Conservation (phyloP, 1,140 invertebrate species). For the Augochlora pura region DNA sequence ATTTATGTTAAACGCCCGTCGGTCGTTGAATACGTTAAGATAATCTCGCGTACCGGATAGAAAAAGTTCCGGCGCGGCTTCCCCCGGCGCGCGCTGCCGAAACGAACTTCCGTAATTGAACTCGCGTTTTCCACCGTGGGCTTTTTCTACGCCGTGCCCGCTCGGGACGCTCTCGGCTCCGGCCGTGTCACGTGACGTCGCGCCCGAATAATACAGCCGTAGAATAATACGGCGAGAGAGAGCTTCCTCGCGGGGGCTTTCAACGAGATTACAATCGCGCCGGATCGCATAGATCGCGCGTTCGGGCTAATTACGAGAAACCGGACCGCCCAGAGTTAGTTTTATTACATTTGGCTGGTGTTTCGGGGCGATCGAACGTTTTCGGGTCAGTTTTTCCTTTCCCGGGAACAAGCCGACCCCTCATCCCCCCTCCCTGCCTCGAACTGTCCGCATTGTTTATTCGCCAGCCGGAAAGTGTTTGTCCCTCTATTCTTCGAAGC, state of each 20-base stretch:
- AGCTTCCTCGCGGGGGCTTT: background rate
- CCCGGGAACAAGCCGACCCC: background rate
- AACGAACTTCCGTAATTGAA: constrained; percentile 15
- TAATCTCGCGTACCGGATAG: constrained; percentile 13
- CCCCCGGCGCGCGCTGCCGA: background rate
- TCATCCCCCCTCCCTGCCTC: no score
- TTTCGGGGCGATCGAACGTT: background rate
- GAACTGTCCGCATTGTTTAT: background rate
- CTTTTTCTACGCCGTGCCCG: background rate
- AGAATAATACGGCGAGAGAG: no score
- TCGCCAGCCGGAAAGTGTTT: background rate
- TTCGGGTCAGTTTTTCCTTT: background rate
- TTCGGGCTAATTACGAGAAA: background rate
- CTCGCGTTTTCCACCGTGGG: no score
- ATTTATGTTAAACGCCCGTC: constrained; percentile 9
- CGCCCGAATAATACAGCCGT: no score
- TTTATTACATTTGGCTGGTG: background rate
- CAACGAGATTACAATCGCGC: background rate
- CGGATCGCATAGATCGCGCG: background rate
- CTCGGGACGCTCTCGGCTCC: no score
- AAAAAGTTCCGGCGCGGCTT: background rate
- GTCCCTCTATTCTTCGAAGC: background rate
- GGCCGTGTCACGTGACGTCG: no score
- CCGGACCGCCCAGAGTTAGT: background rate
- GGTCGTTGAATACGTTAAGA: constrained; percentile 19